Percentiles rank a stretch among this genome's conserved stretches.
Conservation (phyloP, 2,113 vertebrate species). For the Crotalus helleri region DNA sequence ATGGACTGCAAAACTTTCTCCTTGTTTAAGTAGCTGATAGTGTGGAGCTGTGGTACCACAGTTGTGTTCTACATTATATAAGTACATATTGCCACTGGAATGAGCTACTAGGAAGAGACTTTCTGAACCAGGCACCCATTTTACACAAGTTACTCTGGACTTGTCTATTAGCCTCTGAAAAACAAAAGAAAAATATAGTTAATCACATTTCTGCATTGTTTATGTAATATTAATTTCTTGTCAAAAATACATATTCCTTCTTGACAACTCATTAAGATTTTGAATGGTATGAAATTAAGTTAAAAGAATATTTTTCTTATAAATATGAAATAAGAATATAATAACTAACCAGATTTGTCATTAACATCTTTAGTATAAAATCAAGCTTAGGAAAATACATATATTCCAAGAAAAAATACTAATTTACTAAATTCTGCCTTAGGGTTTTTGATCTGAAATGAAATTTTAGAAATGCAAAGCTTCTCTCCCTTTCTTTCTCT, state of each 20-base stretch:
- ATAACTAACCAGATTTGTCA: not conserved
- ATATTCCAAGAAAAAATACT: not conserved
- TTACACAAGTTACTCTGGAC: conserved; percentile 95
- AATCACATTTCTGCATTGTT: conserved; percentile 26
- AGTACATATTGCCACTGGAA: conserved; percentile 95
- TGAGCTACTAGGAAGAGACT: conserved; percentile 97
- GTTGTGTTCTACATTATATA: conserved; percentile 97
- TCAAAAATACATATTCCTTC: not conserved
- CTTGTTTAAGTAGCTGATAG: conserved; percentile 98
- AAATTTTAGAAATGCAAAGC: not conserved
- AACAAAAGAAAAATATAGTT: conserved; percentile 66
- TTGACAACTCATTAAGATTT: not conserved
- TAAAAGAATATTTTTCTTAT: not conserved
- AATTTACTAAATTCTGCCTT: not conserved
- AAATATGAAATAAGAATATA: conserved; percentile 34
- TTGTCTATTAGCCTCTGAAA: conserved; percentile 98
- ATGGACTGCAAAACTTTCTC: conserved; percentile 93
- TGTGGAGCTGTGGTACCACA: conserved; percentile 94
- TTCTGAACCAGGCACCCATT: conserved; percentile 98
- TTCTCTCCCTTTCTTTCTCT: not conserved
- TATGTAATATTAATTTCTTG: not conserved
- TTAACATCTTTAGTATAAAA: not conserved
- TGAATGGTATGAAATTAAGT: not conserved
- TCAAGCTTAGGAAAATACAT: not conserved
- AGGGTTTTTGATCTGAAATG: not conserved